phyloP scores from a whole-genome alignment of 2,888 invertebrate genomes.

The Trachelus stipa region DNA sequence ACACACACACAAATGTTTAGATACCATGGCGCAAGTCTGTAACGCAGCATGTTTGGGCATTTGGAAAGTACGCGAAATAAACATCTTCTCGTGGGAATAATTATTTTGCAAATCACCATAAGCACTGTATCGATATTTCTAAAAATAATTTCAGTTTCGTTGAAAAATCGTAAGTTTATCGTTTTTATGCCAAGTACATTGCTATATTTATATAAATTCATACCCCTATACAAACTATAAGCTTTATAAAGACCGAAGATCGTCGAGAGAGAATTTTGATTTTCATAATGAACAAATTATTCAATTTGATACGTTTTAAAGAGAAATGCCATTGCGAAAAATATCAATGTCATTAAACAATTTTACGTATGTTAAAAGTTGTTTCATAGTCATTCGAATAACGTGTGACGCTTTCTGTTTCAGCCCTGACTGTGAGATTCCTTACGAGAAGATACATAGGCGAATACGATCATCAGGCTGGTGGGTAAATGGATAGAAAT shows the following conservation, averaged over 20 bases:
- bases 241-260: not conserved
- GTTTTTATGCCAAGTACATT: not conserved
- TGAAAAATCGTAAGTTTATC: not conserved
- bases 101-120: not conserved
- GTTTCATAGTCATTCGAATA: not conserved
- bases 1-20: too few relatives aligned
- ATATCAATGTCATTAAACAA: too few relatives aligned
- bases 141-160: not conserved
- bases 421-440: constrained; percentile 89
- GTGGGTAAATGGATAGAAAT: constrained; percentile 68
- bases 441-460: constrained; percentile 94
- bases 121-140: constrained; percentile 15
- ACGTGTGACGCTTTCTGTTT: constrained; percentile 47
- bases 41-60: not conserved
- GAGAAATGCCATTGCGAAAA: too few relatives aligned
- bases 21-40: too few relatives aligned
- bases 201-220: not conserved
- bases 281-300: not conserved
- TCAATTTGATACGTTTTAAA: too few relatives aligned
- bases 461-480: constrained; percentile 94
- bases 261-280: not conserved
- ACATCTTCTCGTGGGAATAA: not conserved
- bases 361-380: too few relatives aligned
- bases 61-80: not conserved
- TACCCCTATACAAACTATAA: not conserved